These are phyloP conservation scores for Leptinotarsa tumamoca DNA, from an alignment of 2,888 invertebrate species.

Conservation along the genomic window DNA sequence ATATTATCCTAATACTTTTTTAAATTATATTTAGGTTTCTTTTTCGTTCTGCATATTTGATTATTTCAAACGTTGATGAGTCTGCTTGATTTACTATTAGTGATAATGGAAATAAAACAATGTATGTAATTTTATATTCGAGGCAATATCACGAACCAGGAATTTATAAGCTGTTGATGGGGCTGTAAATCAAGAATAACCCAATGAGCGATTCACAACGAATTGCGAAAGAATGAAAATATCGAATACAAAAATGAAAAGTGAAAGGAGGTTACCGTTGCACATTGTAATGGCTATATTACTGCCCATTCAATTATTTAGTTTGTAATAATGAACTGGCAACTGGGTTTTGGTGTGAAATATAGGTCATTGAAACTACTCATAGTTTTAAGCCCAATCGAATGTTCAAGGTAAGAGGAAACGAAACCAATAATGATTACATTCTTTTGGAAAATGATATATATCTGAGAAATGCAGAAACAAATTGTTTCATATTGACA, in stretches of 20 bases:
- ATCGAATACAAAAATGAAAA: not conserved
- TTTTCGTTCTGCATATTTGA: too few species aligned
- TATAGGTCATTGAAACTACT: slow-evolving; percentile 28
- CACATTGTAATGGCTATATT: slow-evolving; percentile 17
- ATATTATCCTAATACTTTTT: too few species aligned
- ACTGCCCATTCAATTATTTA: slow-evolving; percentile 20
- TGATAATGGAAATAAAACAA: too few species aligned
- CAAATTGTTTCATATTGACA: too few species aligned
- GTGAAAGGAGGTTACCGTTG: slow-evolving; percentile 27
- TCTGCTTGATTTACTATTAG: too few species aligned
- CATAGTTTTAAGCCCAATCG: not conserved
- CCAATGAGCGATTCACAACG: not conserved
- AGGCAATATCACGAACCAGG: too few species aligned
- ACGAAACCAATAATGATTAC: not conserved
- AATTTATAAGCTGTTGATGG: too few species aligned
- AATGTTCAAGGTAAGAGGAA: not conserved
- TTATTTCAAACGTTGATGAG: too few species aligned
- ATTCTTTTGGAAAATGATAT: not conserved
- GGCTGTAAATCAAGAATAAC: not conserved
- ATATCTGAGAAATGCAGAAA: too few species aligned
- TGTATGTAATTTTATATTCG: too few species aligned
- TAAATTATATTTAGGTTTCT: too few species aligned
- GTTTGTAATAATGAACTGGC: slow-evolving; percentile 19
- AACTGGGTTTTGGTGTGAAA: slow-evolving; percentile 24
- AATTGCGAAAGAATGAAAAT: slow-evolving; percentile 12